Evolutionary conservation across 2,797 vertebrate species (phyloP).

Genomic region (Macropus fuliginosus): DNA sequence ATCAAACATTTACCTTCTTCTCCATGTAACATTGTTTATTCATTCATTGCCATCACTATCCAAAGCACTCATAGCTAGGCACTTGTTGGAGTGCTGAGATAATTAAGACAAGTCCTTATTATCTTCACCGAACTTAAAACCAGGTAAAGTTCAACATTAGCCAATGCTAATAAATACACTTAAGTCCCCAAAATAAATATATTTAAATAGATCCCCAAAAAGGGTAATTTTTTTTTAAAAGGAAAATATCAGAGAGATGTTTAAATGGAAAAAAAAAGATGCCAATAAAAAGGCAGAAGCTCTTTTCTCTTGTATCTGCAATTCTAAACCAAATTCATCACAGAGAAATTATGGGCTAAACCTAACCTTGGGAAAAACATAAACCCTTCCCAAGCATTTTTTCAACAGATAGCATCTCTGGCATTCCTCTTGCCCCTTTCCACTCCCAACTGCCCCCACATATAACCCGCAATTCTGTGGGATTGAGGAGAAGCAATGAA

Average conservation of each 20-base stretch:
- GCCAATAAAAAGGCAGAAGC: slow-evolving; percentile 22
- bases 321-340: slow-evolving; percentile 22
- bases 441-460: not conserved
- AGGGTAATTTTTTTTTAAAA: not conserved
- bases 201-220: slow-evolving; percentile 31
- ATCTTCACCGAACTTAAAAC: not conserved
- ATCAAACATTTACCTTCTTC: not conserved
- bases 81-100: not conserved
- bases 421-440: slow-evolving; percentile 27
- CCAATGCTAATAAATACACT: slow-evolving; percentile 10
- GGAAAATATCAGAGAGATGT: slow-evolving; percentile 13
- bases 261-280: not conserved
- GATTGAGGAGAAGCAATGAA: slow-evolving; percentile 35
- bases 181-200: slow-evolving; percentile 8
- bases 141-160: slow-evolving; percentile 6
- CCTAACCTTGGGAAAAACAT: slow-evolving; percentile 12
- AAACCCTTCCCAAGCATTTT: not conserved
- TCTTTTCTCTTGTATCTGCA: not conserved
- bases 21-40: not conserved
- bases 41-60: not conserved
- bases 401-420: not conserved
- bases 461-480: slow-evolving; percentile 3
- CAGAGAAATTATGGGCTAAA: slow-evolving; percentile 18
- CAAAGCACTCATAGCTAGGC: not conserved
- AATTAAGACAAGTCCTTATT: not conserved